Percentiles rank a stretch among this genome's conserved stretches.
Conservation (phyloP, 2,888 invertebrate species). For the Temnothorax unifasciatus region DNA sequence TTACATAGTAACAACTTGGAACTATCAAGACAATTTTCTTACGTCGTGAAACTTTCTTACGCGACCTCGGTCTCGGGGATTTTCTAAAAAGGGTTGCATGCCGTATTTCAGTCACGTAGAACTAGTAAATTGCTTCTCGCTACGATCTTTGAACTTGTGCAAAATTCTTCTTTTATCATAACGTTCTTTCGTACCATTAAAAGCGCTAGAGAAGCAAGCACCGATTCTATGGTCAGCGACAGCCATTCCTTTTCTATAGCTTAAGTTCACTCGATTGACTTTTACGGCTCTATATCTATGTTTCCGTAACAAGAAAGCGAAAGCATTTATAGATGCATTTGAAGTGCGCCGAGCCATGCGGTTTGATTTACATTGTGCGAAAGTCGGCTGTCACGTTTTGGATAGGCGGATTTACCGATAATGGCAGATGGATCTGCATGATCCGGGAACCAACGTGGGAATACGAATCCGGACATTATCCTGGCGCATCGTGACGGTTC, state of each 20-base stretch:
- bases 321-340: conserved; percentile 57
- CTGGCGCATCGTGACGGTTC: conserved; percentile 68
- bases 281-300: conserved; percentile 12
- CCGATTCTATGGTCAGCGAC: neutral
- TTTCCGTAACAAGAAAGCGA: conserved; percentile 40
- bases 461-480: conserved; percentile 82
- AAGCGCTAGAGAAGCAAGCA: neutral
- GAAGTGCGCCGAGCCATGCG: conserved; percentile 52
- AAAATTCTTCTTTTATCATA: conserved; percentile 37
- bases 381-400: conserved; percentile 80
- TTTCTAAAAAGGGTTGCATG: conserved; percentile 6
- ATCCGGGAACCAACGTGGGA: conserved; percentile 79
- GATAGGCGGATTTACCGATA: conserved; percentile 82
- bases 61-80: neutral
- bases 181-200: conserved; percentile 31
- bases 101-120: conserved; percentile 40
- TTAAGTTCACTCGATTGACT: conserved; percentile 17
- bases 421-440: conserved; percentile 81
- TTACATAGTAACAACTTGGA: neutral
- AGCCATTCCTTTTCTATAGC: conserved; percentile 15
- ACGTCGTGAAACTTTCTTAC: neutral
- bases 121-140: conserved; percentile 33
- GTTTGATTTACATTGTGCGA: conserved; percentile 79
- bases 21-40: neutral
- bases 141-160: conserved; percentile 38